These are phyloP conservation scores for Spodoptera litura DNA, from an alignment of 1,140 invertebrate genomes.

Conservation along the genomic window DNA sequence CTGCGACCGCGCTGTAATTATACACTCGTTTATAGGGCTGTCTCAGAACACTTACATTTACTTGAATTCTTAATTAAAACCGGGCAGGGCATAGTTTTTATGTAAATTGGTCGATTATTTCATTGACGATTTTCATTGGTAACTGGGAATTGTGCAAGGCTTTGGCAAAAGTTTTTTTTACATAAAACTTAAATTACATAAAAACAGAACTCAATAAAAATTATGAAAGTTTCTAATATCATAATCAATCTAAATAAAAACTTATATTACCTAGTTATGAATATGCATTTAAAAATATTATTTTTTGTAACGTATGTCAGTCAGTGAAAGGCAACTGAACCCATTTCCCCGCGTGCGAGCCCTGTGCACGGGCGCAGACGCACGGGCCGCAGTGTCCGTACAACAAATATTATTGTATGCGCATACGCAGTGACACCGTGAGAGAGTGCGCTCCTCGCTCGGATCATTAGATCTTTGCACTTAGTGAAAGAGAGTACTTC, in stretches of 20 bases:
- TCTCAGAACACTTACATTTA: neutral
- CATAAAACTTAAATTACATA: too few species aligned
- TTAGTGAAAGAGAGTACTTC: neutral
- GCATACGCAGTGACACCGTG: neutral
- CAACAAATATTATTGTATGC: conserved; percentile 20
- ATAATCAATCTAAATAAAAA: too few species aligned
- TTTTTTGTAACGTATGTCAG: too few species aligned
- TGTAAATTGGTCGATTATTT: too few species aligned
- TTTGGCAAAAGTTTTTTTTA: too few species aligned
- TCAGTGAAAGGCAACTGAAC: neutral
- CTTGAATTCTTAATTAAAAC: neutral
- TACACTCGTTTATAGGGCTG: neutral
- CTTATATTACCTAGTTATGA: too few species aligned
- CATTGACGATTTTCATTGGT: too few species aligned
- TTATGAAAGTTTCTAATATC: too few species aligned
- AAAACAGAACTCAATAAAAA: too few species aligned
- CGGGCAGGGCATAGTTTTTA: too few species aligned
- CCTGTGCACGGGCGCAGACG: neutral
- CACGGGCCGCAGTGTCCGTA: neutral
- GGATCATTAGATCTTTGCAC: neutral
- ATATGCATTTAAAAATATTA: too few species aligned
- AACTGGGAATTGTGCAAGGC: too few species aligned
- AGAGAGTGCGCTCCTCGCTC: neutral
- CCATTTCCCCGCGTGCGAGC: neutral
- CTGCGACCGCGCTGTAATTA: neutral